phyloP scores from a whole-genome alignment of 2,888 invertebrate species.

The Volucella inanis region DNA sequence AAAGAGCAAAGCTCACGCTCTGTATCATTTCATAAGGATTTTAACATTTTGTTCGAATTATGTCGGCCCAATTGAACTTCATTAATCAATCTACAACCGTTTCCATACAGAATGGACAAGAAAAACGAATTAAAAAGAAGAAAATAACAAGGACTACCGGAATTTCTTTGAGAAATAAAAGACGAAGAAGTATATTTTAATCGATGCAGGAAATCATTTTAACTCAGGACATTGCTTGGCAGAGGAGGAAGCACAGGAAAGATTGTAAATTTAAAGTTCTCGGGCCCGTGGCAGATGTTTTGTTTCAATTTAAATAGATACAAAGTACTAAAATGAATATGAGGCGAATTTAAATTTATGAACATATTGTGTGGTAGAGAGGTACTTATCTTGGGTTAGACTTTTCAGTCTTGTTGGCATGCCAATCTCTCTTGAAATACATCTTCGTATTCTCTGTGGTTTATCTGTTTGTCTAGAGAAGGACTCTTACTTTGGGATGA shows the following conservation, averaged over 20 bases:
- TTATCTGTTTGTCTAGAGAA: slow-evolving; percentile 11
- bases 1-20: neutral
- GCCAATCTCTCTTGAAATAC: slow-evolving; percentile 28
- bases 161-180: slow-evolving; percentile 24
- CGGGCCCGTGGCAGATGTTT: slow-evolving; percentile 5
- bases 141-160: slow-evolving; percentile 4
- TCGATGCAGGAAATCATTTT: slow-evolving; percentile 57
- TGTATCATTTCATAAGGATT: slow-evolving; percentile 4
- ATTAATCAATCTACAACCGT: slow-evolving; percentile 63
- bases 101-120: slow-evolving; percentile 4
- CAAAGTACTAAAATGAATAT: neutral
- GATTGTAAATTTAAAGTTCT: slow-evolving; percentile 36
- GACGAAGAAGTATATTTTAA: slow-evolving; percentile 19
- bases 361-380: neutral
- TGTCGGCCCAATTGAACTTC: slow-evolving; percentile 52
- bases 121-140: slow-evolving; percentile 15
- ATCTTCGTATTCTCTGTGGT: slow-evolving; percentile 29
- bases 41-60: slow-evolving; percentile 47
- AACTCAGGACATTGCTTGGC: slow-evolving; percentile 1
- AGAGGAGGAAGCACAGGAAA: neutral
- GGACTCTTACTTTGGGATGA: slow-evolving; percentile 5
- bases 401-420: neutral
- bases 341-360: slow-evolving; percentile 39
- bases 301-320: neutral
- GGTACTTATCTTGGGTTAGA: slow-evolving; percentile 4